Conservation (phyloP, 2,888 invertebrate species). For the Schizotus pectinicornis region DNA sequence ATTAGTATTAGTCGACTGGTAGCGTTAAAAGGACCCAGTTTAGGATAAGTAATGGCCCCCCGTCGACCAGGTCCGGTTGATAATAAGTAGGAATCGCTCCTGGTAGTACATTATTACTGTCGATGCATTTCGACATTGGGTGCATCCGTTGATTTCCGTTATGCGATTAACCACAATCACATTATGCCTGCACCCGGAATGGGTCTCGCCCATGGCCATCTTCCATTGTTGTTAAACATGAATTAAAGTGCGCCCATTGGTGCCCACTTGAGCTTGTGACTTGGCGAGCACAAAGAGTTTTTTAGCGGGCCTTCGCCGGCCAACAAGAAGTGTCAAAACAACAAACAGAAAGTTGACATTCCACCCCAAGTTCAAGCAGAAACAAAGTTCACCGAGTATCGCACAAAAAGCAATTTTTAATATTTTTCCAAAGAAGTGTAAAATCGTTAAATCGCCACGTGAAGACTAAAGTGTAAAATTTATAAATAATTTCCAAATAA, state of each 20-base stretch:
- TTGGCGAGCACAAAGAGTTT: conserved; percentile 15
- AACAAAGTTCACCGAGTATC: no score
- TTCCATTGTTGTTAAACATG: conserved; percentile 47
- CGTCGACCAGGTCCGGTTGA: conserved; percentile 47
- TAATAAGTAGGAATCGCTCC: conserved; percentile 44
- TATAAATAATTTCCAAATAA: no score
- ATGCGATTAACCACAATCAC: conserved; percentile 59
- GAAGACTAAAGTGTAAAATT: no score
- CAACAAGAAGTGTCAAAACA: conserved; percentile 5
- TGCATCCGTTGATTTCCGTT: conserved; percentile 56
- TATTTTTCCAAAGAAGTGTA: no score
- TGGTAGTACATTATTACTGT: conserved; percentile 47
- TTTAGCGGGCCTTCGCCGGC: neutral
- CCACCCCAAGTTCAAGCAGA: conserved; percentile 8
- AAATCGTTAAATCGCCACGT: no score
- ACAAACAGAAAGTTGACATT: conserved; percentile 33
- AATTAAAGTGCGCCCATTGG: conserved; percentile 37
- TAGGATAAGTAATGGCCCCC: conserved; percentile 59
- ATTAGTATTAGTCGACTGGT: conserved; percentile 53
- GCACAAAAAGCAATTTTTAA: no score
- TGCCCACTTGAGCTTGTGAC: conserved; percentile 34
- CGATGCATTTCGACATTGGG: conserved; percentile 54
- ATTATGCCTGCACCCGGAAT: conserved; percentile 52
- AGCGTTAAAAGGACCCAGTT: conserved; percentile 54
- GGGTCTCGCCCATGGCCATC: conserved; percentile 32